Conservation (phyloP, 2,797 vertebrate genomes). For the Otus scops region DNA sequence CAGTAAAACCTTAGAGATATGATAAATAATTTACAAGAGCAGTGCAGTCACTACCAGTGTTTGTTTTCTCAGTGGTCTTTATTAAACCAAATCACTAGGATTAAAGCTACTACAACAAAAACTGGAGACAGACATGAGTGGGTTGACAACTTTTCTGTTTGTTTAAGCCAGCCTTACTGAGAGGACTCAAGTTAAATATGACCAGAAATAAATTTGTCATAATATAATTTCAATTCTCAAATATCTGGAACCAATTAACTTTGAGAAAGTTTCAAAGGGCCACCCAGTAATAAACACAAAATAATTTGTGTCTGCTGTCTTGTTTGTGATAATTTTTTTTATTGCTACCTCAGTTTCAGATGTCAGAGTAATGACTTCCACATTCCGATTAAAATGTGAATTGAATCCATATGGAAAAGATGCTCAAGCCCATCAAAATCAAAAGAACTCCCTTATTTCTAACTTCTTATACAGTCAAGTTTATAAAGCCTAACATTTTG, state of each 20-base stretch:
- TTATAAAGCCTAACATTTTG: background rate
- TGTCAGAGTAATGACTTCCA: constrained; percentile 84
- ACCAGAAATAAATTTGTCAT: constrained; percentile 69
- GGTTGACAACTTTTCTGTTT: constrained; percentile 59
- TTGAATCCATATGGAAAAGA: constrained; percentile 81
- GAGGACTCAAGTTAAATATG: constrained; percentile 43
- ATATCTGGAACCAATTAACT: constrained; percentile 77
- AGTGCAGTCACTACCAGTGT: background rate
- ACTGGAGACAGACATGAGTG: constrained; percentile 56
- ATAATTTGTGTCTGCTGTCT: constrained; percentile 83
- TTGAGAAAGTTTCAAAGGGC: constrained; percentile 76
- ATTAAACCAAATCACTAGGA: constrained; percentile 49
- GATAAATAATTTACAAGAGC: constrained; percentile 54
- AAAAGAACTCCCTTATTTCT: constrained; percentile 46
- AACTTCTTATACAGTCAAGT: constrained; percentile 7
- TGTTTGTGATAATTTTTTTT: constrained; percentile 85
- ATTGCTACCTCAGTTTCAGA: constrained; percentile 85
- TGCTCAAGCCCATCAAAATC: constrained; percentile 43
- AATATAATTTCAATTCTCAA: constrained; percentile 68
- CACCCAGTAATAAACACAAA: constrained; percentile 84
- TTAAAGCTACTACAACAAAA: constrained; percentile 60
- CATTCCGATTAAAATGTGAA: constrained; percentile 82
- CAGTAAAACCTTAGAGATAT: constrained; percentile 34
- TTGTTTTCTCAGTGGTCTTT: constrained; percentile 65
- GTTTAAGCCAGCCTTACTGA: constrained; percentile 49